Base-by-base conservation (phyloP, 2,113 vertebrate species). In the Melospiza georgiana region DNA sequence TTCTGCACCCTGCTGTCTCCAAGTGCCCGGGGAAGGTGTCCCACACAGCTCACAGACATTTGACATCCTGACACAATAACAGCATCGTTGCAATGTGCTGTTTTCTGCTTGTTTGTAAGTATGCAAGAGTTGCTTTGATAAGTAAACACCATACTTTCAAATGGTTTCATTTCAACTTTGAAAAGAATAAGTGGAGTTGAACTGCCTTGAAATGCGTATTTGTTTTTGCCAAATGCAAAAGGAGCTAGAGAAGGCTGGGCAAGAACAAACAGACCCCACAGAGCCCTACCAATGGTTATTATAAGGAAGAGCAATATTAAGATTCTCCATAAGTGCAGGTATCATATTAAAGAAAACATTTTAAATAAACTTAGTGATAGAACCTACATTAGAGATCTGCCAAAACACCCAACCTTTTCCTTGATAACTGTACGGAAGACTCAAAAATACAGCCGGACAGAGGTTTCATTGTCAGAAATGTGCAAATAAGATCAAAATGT, bases 321-420 rank as follows among this genome's bases (percentile, higher is more conserved):
- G 91, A 94, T 91, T 87, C 39, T 57, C 69, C 74, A 78, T 43
- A 93, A 94, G 85, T 49, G 52, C 55, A 83, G 68, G 59, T 66
- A 33, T 85, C 51, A 52, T 51, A 48, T 49, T 92, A 82, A 93
- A 82, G 43, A 71, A 87, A 98, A 83, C 7, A 6, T 4, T 39
- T 93, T 95, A 86, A 95, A 95, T 96, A 97, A 93, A 87, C 18
- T 81, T 81, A 65, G 39, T 74, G 22, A 22, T 81, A 72, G 83
- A 91, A 93, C 68, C 80, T 94, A 73, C 62, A 67, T 37, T 65
- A 79, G 25, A 94, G 43, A 93, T 88, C 84, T 91, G 83, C 89
- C 75, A 79, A 82, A 97, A 90, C 61, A 94, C 77, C 73, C 79
- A 85, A 21, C 20, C 9, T 73, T 72, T 94, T 71, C 62, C 88